Conservation (phyloP, 2,888 invertebrate species). For the Acleris emargana region DNA sequence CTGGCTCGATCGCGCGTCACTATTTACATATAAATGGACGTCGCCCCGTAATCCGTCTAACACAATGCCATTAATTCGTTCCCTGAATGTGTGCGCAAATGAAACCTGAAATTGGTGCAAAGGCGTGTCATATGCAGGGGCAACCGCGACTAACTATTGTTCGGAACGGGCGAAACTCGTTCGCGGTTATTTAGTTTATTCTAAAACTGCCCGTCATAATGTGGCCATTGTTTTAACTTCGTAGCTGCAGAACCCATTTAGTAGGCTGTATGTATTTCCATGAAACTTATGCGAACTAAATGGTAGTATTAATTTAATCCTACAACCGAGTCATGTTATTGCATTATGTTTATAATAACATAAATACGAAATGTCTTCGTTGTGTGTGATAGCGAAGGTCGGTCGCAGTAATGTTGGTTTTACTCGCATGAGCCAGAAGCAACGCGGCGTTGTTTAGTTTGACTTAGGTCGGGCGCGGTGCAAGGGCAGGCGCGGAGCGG, state of each 20-base stretch:
- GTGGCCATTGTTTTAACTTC: slow-evolving; percentile 18
- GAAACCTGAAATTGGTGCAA: slow-evolving; percentile 62
- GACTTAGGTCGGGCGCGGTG: slow-evolving; percentile 47
- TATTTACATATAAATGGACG: slow-evolving; percentile 83
- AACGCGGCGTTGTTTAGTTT: slow-evolving; percentile 64
- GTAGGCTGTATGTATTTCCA: not conserved
- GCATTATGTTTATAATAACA: slow-evolving; percentile 22
- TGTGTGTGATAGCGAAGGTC: slow-evolving; percentile 23
- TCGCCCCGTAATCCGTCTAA: slow-evolving; percentile 77
- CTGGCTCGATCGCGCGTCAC: slow-evolving; percentile 73
- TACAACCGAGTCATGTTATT: slow-evolving; percentile 15
- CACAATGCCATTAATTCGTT: slow-evolving; percentile 81
- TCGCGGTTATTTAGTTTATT: slow-evolving; percentile 5
- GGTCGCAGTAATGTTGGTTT: slow-evolving; percentile 46
- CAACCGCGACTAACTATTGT: slow-evolving; percentile 33
- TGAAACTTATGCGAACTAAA: not conserved
- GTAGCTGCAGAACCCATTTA: not conserved
- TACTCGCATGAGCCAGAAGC: slow-evolving; percentile 49
- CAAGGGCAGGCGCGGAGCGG: slow-evolving; percentile 12
- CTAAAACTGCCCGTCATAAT: slow-evolving; percentile 16
- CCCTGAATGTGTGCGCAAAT: slow-evolving; percentile 67
- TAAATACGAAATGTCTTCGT: slow-evolving; percentile 27
- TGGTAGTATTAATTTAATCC: slow-evolving; percentile 9
- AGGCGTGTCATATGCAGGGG: slow-evolving; percentile 38
- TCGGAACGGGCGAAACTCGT: slow-evolving; percentile 15